phyloP scores from a whole-genome alignment of 2,888 invertebrate genomes.

The Eupithecia vulgata region DNA sequence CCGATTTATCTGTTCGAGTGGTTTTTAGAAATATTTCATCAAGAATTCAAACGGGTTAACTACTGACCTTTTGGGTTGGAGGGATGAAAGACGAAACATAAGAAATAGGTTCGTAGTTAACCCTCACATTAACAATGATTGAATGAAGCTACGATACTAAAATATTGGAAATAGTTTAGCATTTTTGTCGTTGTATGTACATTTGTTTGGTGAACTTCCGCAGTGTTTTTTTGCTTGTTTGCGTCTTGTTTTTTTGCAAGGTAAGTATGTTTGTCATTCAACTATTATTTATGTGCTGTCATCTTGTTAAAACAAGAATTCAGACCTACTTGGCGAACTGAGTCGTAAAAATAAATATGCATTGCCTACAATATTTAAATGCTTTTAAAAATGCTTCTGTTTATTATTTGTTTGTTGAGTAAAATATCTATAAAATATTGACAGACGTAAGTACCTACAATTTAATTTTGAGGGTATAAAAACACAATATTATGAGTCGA shows the following conservation, averaged over 20 bases:
- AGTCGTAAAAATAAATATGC: not conserved
- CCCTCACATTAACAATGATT: not conserved
- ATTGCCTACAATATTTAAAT: too few relatives aligned
- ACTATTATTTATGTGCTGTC: not conserved
- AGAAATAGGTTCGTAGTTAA: not conserved
- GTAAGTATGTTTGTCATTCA: not conserved
- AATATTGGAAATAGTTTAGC: not conserved
- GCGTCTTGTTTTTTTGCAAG: not conserved
- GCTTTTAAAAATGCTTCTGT: too few relatives aligned
- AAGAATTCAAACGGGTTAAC: not conserved
- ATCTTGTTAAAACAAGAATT: not conserved
- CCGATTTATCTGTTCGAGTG: not conserved
- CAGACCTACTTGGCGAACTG: not conserved
- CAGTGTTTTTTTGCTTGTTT: not conserved
- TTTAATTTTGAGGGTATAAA: too few relatives aligned
- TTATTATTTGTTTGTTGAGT: not conserved
- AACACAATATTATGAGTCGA: too few relatives aligned
- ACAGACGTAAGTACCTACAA: too few relatives aligned
- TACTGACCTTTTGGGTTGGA: not conserved
- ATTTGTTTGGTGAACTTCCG: slow-evolving; percentile 1
- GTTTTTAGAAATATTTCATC: too few relatives aligned
- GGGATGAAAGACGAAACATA: too few relatives aligned
- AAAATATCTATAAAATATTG: not conserved
- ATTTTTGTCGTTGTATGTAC: not conserved
- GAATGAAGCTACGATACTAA: not conserved